Evolutionary conservation across 2,888 invertebrate genomes (phyloP).

Genomic region (Loripinus fragilis): DNA sequence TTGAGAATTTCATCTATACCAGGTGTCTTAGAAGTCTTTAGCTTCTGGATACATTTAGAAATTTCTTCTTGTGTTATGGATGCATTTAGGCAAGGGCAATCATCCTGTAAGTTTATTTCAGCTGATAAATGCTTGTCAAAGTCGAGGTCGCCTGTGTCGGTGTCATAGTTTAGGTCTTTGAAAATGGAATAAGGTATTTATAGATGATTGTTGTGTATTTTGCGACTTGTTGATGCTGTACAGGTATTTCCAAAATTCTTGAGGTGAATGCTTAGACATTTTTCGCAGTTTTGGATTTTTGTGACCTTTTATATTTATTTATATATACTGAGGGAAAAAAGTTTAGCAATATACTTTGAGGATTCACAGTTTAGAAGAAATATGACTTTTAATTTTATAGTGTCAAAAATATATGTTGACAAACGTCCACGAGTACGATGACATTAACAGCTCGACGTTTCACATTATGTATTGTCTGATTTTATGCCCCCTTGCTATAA

Average conservation of each 20-base stretch:
- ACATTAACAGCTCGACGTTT: too few species aligned
- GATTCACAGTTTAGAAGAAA: too few species aligned
- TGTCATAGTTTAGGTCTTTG: neutral
- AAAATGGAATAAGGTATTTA: neutral
- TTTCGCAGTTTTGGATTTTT: neutral
- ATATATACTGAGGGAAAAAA: too few species aligned
- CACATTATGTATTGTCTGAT: too few species aligned
- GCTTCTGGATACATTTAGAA: slow-evolving; percentile 19
- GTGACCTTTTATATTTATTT: neutral
- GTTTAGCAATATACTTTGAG: too few species aligned
- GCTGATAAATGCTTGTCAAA: neutral
- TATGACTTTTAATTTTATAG: too few species aligned
- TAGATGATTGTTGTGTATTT: neutral
- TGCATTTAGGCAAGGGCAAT: slow-evolving; percentile 22
- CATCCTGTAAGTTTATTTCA: neutral
- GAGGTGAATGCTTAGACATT: neutral
- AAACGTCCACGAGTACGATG: too few species aligned
- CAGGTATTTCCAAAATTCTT: neutral
- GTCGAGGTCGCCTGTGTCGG: neutral
- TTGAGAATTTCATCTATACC: slow-evolving; percentile 41
- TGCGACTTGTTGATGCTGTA: neutral
- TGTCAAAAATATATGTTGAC: too few species aligned
- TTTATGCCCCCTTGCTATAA: too few species aligned
- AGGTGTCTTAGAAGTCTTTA: slow-evolving; percentile 33
- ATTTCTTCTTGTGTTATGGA: slow-evolving; percentile 33